A percentile compares a stretch with the other conserved stretches of the same genome.
Conservation (phyloP, 2,888 invertebrate genomes). For the Adineta ricciae region DNA sequence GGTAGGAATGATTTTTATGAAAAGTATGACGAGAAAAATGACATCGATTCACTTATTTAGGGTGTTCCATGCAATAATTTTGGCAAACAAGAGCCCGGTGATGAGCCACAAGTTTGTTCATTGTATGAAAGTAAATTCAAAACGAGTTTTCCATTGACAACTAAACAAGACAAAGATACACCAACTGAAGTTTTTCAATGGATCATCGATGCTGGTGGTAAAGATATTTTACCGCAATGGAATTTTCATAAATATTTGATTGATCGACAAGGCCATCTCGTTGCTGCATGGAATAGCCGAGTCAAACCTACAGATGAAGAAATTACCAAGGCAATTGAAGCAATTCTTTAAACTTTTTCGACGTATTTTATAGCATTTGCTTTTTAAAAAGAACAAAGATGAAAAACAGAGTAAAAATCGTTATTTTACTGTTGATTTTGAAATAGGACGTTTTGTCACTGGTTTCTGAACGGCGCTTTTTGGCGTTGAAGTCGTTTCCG, state of each 20-base stretch:
- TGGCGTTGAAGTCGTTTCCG: background rate
- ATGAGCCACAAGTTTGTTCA: slow-evolving; percentile 8
- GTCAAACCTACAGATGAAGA: slow-evolving; percentile 1
- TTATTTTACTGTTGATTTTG: background rate
- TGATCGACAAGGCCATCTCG: background rate
- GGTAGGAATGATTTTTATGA: background rate
- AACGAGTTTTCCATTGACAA: slow-evolving; percentile 7
- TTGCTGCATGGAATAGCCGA: background rate
- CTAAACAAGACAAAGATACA: background rate
- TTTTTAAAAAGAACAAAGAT: no score
- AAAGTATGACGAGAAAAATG: no score
- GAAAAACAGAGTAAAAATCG: no score
- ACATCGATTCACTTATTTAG: background rate
- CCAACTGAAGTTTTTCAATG: slow-evolving; percentile 8
- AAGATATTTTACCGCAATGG: background rate
- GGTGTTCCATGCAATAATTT: slow-evolving; percentile 17
- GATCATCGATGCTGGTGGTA: slow-evolving; percentile 18
- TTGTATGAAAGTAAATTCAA: slow-evolving; percentile 17
- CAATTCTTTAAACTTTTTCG: background rate
- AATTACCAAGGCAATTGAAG: slow-evolving; percentile 6
- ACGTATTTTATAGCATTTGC: no score
- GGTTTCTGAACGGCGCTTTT: background rate
- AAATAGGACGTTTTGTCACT: background rate
- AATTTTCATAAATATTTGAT: slow-evolving; percentile 20
- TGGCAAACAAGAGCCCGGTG: slow-evolving; percentile 11